Evolutionary conservation across 2,888 invertebrate species (phyloP).

Genomic region (Lucinisca nassula): DNA sequence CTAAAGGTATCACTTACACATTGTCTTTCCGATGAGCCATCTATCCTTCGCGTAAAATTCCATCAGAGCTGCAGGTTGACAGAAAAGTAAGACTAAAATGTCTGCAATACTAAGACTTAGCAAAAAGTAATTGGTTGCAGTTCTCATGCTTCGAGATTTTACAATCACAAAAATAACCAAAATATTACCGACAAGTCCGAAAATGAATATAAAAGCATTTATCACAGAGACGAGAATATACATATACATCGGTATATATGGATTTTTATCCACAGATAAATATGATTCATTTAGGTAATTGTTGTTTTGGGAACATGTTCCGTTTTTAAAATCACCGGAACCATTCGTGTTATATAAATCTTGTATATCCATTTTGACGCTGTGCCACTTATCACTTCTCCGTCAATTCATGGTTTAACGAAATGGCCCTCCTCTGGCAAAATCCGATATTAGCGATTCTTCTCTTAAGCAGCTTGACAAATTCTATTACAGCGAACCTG

Average conservation of each 20-base stretch:
- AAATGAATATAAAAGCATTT: conserved; percentile 94
- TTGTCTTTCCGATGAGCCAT: conserved; percentile 96
- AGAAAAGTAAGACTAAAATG: conserved; percentile 95
- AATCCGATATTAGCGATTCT: no score
- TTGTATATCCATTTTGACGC: no score
- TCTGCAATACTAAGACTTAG: conserved; percentile 98
- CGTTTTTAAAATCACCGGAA: no score
- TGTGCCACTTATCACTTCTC: no score
- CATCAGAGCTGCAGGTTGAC: conserved; percentile 96
- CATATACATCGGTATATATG: conserved; percentile 51
- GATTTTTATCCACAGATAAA: not conserved
- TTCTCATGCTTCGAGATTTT: conserved; percentile 97
- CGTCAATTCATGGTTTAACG: no score
- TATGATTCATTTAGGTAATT: no score
- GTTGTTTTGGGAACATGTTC: no score
- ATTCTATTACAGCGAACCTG: no score
- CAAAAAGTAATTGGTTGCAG: conserved; percentile 97
- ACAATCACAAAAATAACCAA: conserved; percentile 97
- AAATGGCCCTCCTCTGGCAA: no score
- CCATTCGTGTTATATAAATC: no score
- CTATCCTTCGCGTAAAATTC: conserved; percentile 97
- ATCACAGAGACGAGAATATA: conserved; percentile 57
- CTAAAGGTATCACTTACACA: conserved; percentile 98
- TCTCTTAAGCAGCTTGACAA: no score
- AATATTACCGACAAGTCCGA: conserved; percentile 96